Evolutionary conservation across 53 echinoderm and acorn worm genomes (phyloP), one percentile per base, ranked within the genome.

Genomic region (Arbacia lixula): DNA sequence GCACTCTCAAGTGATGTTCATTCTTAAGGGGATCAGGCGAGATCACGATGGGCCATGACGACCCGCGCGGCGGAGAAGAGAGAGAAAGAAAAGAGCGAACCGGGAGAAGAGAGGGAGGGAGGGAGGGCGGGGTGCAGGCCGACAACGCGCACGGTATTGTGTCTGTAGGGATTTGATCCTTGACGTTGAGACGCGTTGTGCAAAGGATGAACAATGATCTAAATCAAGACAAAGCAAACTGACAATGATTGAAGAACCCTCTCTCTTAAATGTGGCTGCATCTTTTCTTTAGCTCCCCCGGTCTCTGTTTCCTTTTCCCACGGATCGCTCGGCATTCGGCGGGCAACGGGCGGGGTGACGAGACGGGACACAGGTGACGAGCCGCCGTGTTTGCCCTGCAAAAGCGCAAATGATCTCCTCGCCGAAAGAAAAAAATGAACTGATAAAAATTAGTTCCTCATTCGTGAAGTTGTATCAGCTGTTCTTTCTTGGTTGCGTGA

Each of bases 201-300:
- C n/a, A n/a, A n/a, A n/a, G n/a, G n/a, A n/a, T n/a, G n/a, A n/a
- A n/a, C n/a, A n/a, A n/a, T n/a, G n/a, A n/a, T n/a, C n/a, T n/a
- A 69, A 69, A 69, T 69, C 69, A 69, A 69, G 69, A 69, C 69
- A 69, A 69, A 69, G 69, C 69, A 41, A 69, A 69, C 24, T 69
- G 69, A 69, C 69, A 69, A 29, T 40, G 69, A 69, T 14, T 26
- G 66, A 25, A 43, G 43, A 36, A 38, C 20, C 5, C 2, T 34
- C 21, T 3, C 14, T 36, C 20, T 26, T 42, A 43, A 27, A 42
- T 9, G 43, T 21, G 66, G 38, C 21, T n/a, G 36, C 38, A 38
- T 37, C 66, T 22, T 69, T 69, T 3, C 42, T 42, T 69, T 66
- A 37, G 20, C 66, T 66, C 66, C 12, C 43, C 42, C 26, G 34